phyloP scores from a whole-genome alignment of 2,888 invertebrate genomes.

The Drosophila austrosaltans region DNA sequence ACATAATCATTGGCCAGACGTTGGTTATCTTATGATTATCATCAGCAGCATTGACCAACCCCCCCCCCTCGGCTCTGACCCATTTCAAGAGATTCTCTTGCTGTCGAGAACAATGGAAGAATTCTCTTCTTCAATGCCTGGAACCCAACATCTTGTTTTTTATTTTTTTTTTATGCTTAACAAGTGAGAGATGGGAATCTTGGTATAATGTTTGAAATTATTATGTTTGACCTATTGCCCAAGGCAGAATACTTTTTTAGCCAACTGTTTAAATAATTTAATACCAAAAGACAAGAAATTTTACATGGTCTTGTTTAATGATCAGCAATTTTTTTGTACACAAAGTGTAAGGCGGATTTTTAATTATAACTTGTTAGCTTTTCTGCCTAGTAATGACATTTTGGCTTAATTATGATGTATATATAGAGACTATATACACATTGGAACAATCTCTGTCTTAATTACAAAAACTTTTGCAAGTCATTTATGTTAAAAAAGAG shows the following conservation, averaged over 20 bases:
- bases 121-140: background rate
- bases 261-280: background rate
- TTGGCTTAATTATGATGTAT: slow-evolving; percentile 33
- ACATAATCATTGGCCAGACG: slow-evolving; percentile 1
- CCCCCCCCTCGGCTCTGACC: background rate
- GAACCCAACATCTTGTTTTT: slow-evolving; percentile 5
- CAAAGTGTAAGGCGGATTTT: slow-evolving; percentile 27
- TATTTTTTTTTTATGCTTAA: background rate
- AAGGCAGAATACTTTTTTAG: slow-evolving; percentile 16
- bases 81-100: slow-evolving; percentile 6
- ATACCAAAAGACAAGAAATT: background rate
- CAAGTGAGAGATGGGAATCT: slow-evolving; percentile 8
- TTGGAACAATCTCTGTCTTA: slow-evolving; percentile 18
- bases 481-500: slow-evolving; percentile 1
- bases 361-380: slow-evolving; percentile 2
- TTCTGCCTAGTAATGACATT: slow-evolving; percentile 32
- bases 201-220: slow-evolving; percentile 37
- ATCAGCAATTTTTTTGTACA: background rate
- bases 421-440: slow-evolving; percentile 8
- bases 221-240: slow-evolving; percentile 37
- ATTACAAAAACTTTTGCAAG: slow-evolving; percentile 19
- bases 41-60: background rate
- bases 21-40: background rate
- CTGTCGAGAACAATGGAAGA: slow-evolving; percentile 6
- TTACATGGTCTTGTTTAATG: background rate